phyloP scores from a whole-genome alignment of 2,888 invertebrate species.

The Drosophila nr. perissopoda region DNA sequence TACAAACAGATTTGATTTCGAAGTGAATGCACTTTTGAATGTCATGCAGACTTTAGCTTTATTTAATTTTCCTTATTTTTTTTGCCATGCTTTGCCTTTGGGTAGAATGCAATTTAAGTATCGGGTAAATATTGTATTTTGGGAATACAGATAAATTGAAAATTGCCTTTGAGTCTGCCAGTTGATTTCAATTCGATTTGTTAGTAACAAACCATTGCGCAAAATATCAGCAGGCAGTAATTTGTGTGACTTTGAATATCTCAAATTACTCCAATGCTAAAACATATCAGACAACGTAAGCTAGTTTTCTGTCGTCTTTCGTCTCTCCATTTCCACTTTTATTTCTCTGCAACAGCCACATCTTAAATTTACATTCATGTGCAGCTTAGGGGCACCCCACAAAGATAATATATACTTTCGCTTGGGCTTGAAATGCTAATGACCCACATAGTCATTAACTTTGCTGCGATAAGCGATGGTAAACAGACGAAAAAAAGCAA shows the following conservation, averaged over 20 bases:
- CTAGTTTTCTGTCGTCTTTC: neutral
- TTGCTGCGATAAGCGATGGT: conserved; percentile 65
- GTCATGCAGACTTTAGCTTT: conserved; percentile 19
- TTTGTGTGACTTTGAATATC: neutral
- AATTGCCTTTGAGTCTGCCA: conserved; percentile 1
- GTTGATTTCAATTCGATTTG: neutral
- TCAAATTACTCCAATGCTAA: neutral
- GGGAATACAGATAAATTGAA: conserved; percentile 3
- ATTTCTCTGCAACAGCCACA: conserved; percentile 14
- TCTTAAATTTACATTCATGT: conserved; percentile 36
- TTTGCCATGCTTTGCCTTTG: conserved; percentile 1
- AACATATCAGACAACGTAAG: neutral
- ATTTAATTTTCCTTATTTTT: neutral
- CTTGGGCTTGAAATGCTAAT: conserved; percentile 65
- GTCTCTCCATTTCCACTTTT: neutral
- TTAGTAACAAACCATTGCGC: neutral
- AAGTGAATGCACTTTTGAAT: conserved; percentile 62
- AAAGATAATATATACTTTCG: conserved; percentile 16
- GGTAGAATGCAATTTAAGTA: conserved; percentile 29
- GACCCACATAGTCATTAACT: conserved; percentile 78
- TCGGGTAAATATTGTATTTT: conserved; percentile 31
- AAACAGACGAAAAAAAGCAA: conserved; percentile 31
- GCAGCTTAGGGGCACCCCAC: neutral
- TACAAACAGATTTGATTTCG: conserved; percentile 69
- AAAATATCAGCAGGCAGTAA: neutral